Evolutionary conservation across 2,113 vertebrate species (phyloP).

Genomic region (Bathybates hornii): DNA sequence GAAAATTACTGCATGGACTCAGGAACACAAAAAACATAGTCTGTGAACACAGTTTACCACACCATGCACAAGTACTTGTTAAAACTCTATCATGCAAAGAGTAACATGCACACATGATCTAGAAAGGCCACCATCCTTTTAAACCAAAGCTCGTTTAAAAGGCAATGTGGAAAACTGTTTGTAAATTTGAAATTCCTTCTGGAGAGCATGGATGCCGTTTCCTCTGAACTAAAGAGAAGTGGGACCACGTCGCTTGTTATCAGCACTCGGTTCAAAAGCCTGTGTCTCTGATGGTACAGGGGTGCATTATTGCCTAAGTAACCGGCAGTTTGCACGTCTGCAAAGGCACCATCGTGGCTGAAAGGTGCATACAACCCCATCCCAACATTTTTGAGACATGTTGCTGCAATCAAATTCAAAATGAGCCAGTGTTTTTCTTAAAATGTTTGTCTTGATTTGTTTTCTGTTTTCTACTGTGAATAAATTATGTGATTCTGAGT

Average conservation of each 20-base stretch:
- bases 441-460: background rate
- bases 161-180: background rate
- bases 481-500: background rate
- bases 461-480: background rate
- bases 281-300: background rate
- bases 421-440: background rate
- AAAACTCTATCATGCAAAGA: background rate
- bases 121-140: background rate
- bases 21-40: background rate
- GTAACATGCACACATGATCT: fast-evolving
- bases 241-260: background rate
- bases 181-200: background rate
- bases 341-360: background rate
- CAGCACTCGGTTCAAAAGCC: background rate
- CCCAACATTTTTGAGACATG: background rate
- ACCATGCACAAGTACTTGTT: background rate
- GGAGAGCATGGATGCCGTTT: background rate
- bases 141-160: background rate
- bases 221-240: background rate
- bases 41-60: background rate
- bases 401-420: background rate
- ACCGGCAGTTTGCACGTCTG: background rate
- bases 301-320: background rate
- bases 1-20: background rate
- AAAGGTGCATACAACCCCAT: background rate